Percentiles rank a stretch among this genome's conserved stretches.
Conservation (phyloP, 2,113 vertebrate genomes). For the Polypterus bichir region DNA sequence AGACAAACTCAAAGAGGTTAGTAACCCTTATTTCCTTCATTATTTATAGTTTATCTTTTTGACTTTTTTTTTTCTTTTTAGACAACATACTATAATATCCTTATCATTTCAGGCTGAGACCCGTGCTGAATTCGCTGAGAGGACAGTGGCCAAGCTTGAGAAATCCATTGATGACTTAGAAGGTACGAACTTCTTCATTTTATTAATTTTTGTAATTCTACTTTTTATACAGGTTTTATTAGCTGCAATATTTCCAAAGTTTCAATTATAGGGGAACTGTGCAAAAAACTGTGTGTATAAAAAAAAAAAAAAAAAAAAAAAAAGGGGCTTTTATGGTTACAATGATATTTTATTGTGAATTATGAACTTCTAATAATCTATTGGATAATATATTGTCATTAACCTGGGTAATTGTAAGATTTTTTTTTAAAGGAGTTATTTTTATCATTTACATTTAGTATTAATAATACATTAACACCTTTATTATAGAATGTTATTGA, state of each 20-base stretch:
- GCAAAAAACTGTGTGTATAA: too few species aligned
- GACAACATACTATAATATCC: slow-evolving; percentile 5
- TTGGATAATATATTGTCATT: too few species aligned
- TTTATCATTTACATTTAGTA: too few species aligned
- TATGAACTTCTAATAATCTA: too few species aligned
- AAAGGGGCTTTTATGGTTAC: too few species aligned
- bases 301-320: too few species aligned
- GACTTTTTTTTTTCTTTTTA: not conserved
- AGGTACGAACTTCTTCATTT: slow-evolving; percentile 60
- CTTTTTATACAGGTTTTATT: not conserved
- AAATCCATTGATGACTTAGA: slow-evolving; percentile 97
- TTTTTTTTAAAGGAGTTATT: too few species aligned
- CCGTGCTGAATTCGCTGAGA: slow-evolving; percentile 95
- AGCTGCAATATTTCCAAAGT: not conserved
- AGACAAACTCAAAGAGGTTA: slow-evolving; percentile 98
- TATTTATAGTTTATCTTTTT: not conserved
- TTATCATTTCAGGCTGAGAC: slow-evolving; percentile 77
- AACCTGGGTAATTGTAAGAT: too few species aligned
- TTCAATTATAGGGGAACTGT: too few species aligned
- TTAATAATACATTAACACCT: too few species aligned
- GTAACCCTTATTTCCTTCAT: slow-evolving; percentile 17
- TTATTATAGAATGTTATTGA: too few species aligned
- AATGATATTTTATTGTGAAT: too few species aligned
- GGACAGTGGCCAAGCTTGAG: slow-evolving; percentile 97
- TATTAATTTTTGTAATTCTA: not conserved